Base-by-base conservation (phyloP, 2,888 invertebrate species). In the Cenopis cana region DNA sequence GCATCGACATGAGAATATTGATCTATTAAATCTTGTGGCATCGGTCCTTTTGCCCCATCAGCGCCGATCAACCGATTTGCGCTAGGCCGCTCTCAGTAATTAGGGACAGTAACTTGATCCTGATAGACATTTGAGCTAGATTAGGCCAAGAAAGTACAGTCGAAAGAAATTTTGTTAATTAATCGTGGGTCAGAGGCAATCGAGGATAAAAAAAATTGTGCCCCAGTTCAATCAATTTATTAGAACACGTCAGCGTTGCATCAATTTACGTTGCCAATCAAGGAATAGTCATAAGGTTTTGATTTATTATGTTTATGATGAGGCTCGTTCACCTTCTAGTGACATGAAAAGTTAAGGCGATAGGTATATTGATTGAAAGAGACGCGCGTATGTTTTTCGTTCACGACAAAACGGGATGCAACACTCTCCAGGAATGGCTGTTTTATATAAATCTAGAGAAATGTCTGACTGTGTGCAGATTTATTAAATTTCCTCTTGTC, bases 61-160 rank as follows among this genome's bases (percentile, higher is more conserved):
- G 73, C 73, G 68, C 76, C 70, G 77, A 82, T 85, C 79, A 82
- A 84, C 76, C 78, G 78, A 81, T 84, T 81, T 82, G 82, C 80
- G 77, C 74, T 76, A 74, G 75, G 76, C 78, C 75, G 76, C 74
- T 76, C 36, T 33, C 29, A 52, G 80, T 77, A 85, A 89, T 88
- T 88, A 85, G 79, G 84, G 82, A 74, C 83, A 83, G 85, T 82
- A 86, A 88, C 79, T 79, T 81, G 83, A 87, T 77, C 78, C 38
- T 29, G 33, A 69, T 73, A 68, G 73, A 77, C 76, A 81, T 81
- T 82, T 80, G 80, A 84, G 79, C 75, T 79, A 77, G 78, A 77
- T 76, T 71, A 56, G 52, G 50, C 65, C 72, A 62, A 73, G 52
- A 75, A 73, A 75, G 74, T 66, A 64, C 54, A 68, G 50, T 57